Evolutionary conservation across 2,113 vertebrate genomes (phyloP).

Genomic region (Dinomys branickii): DNA sequence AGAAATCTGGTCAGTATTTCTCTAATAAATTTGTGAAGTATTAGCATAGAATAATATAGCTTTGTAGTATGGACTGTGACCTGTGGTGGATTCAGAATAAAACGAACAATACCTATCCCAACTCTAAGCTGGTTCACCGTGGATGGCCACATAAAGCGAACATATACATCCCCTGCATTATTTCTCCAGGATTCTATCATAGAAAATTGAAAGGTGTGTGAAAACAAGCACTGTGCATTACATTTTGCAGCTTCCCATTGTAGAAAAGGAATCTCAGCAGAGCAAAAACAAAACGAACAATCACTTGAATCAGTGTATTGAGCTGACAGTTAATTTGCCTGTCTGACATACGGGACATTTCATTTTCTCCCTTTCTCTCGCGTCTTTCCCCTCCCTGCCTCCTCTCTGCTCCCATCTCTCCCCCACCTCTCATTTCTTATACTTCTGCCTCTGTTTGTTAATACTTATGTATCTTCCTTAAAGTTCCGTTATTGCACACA

Average conservation of each 20-base stretch:
- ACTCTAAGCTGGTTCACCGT: not conserved
- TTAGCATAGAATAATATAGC: not conserved
- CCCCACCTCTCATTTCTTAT: not conserved
- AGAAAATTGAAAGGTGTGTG: not conserved
- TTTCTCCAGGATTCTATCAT: not conserved
- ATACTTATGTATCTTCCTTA: not conserved
- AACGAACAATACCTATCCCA: not conserved
- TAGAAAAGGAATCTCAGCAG: not conserved
- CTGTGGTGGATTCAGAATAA: not conserved
- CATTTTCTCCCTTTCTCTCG: not conserved
- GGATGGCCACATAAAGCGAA: not conserved
- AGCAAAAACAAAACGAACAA: not conserved
- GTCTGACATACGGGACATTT: not conserved
- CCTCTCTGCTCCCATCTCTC: not conserved
- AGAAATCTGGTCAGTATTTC: not conserved
- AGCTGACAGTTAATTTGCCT: constrained; percentile 5
- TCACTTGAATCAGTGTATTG: not conserved
- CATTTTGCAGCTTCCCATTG: not conserved
- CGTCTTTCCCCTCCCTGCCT: not conserved
- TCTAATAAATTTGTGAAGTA: not conserved
- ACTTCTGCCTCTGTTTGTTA: not conserved
- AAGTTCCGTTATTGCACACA: not conserved
- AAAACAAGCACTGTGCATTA: not conserved
- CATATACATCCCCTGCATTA: not conserved
- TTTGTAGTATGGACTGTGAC: not conserved